These are phyloP conservation scores for Arctopsyche grandis DNA, from an alignment of 1,140 invertebrate genomes.

Conservation along the genomic window DNA sequence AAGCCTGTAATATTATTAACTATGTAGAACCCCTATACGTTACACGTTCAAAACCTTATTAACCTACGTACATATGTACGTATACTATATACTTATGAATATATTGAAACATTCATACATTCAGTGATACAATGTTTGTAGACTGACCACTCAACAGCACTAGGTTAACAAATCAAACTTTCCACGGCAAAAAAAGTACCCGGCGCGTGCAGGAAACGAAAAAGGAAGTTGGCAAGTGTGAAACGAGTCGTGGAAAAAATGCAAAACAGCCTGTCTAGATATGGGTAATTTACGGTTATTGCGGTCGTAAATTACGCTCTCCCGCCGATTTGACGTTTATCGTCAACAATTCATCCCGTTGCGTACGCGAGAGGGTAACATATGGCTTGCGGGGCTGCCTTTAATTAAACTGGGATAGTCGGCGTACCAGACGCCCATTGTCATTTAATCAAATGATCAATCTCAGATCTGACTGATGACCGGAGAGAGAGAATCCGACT, in stretches of 20 bases:
- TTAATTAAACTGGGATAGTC: slow-evolving; percentile 30
- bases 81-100: too few relatives aligned
- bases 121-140: too few relatives aligned
- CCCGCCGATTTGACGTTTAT: slow-evolving; percentile 48
- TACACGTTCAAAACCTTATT: too few relatives aligned
- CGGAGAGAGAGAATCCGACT: background rate
- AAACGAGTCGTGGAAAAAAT: background rate
- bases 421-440: background rate
- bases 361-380: slow-evolving; percentile 3
- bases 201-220: too few relatives aligned
- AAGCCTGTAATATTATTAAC: too few relatives aligned
- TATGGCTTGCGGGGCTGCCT: background rate
- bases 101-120: too few relatives aligned
- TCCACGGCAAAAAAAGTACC: too few relatives aligned
- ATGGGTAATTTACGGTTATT: slow-evolving; percentile 49
- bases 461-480: background rate
- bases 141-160: too few relatives aligned
- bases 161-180: too few relatives aligned
- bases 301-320: slow-evolving; percentile 40
- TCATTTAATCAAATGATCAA: slow-evolving; percentile 8
- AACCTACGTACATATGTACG: too few relatives aligned
- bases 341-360: slow-evolving; percentile 46
- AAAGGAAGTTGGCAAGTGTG: too few relatives aligned
- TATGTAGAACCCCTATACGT: too few relatives aligned
- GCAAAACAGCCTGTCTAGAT: background rate